phyloP scores from a whole-genome alignment of 35 echinoderm and acorn worm genomes.

The Lytechinus pictus region DNA sequence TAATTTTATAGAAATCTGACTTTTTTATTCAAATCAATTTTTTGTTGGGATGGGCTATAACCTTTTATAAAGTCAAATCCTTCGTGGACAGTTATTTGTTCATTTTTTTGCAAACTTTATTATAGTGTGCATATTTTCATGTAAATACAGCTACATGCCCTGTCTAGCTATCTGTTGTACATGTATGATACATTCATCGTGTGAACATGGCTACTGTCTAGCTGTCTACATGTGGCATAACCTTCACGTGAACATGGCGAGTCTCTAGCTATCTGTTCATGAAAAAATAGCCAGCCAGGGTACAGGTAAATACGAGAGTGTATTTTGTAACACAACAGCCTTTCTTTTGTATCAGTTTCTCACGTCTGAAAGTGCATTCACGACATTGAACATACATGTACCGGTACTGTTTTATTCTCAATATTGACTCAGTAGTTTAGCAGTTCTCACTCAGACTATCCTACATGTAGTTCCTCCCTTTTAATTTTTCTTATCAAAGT shows the following conservation, averaged over 20 bases:
- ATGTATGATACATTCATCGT: too few relatives aligned
- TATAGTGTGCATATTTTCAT: too few relatives aligned
- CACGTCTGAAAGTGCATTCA: background rate
- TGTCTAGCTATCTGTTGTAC: too few relatives aligned
- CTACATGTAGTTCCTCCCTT: background rate
- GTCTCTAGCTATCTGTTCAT: background rate
- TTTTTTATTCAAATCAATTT: too few relatives aligned
- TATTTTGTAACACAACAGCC: background rate
- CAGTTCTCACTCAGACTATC: background rate
- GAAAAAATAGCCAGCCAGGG: background rate
- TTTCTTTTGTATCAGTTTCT: background rate
- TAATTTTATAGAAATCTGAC: too few relatives aligned
- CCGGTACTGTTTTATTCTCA: background rate
- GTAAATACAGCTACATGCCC: too few relatives aligned
- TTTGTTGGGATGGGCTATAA: too few relatives aligned
- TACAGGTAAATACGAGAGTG: background rate
- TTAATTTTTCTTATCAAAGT: background rate
- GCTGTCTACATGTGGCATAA: background rate
- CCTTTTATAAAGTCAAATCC: too few relatives aligned
- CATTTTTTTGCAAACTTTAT: too few relatives aligned
- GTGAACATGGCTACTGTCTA: background rate
- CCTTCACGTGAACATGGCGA: too few relatives aligned
- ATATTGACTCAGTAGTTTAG: background rate
- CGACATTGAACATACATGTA: background rate
- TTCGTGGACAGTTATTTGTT: too few relatives aligned